Conservation (phyloP, 2,113 vertebrate species). For the Bombycilla garrulus region DNA sequence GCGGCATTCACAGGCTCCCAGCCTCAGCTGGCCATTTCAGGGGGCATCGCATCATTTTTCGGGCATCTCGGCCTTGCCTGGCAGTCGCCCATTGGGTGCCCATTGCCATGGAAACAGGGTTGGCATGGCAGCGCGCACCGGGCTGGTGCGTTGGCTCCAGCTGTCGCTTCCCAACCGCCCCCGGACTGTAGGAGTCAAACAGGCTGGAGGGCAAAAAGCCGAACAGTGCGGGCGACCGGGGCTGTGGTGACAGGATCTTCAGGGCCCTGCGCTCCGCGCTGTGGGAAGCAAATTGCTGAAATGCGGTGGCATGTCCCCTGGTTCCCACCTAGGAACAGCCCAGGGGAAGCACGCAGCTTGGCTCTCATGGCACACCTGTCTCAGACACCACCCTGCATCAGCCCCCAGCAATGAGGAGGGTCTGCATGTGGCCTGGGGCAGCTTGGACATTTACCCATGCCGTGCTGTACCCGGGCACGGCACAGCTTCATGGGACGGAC, state of each 20-base stretch:
- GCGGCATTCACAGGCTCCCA: rapidly evolving
- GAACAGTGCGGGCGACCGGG: rapidly evolving
- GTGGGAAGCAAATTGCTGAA: rapidly evolving
- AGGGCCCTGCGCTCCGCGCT: rapidly evolving
- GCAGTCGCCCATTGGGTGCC: conserved; percentile 35
- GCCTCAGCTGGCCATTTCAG: background rate
- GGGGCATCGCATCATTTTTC: background rate
- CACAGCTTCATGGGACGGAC: background rate
- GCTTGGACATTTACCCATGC: rapidly evolving
- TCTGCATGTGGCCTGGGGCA: rapidly evolving
- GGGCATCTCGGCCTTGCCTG: conserved; percentile 12
- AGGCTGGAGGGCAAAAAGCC: background rate
- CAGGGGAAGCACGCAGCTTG: background rate
- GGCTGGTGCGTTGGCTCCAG: conserved; percentile 44
- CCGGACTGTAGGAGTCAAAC: background rate
- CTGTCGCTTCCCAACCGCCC: conserved; percentile 38
- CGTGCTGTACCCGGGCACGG: rapidly evolving
- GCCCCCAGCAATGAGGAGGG: background rate
- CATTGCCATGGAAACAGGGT: conserved; percentile 60
- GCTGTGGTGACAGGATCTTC: background rate
- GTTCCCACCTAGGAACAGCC: background rate
- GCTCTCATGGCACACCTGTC: rapidly evolving
- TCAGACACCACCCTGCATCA: background rate
- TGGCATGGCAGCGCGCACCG: conserved; percentile 57
- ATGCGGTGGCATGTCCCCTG: rapidly evolving